Base-by-base conservation (phyloP, 2,888 invertebrate species). In the Pyralis farinalis region DNA sequence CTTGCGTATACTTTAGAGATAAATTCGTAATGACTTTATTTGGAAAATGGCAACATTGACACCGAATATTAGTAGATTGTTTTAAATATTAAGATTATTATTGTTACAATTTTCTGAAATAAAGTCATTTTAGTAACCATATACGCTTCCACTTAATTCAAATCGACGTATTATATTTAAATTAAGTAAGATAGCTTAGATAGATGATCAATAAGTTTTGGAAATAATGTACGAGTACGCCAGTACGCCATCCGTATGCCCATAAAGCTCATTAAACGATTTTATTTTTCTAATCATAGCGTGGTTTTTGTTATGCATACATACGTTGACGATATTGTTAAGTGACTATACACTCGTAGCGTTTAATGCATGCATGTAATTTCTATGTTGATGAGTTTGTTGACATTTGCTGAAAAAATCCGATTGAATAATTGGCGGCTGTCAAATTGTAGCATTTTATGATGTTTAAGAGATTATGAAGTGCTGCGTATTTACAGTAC, bases 101-200 rank as follows among this genome's bases (percentile, higher is more conserved):
- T 29, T 49, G 58, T 55, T 69, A 69, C 67, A 56, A 67, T 66
- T 75, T 73, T 65, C 60, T 56, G 51, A 51, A 51, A 62, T 63
- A 63, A 66, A 63, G 58, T 63, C 55, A 52, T 66, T 70, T 76
- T 68, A 67, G 77, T 80, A 78, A 73, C 73, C 71, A 75, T 63
- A 83, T 86, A 87, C 86, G 85, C 86, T 87, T 87, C 70, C 81
- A 86, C 82, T 82, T 85, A 80, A 78, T 72, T 82, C 78, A 82
- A 70, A 76, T 77, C 74, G 66, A 72, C 82, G 83, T 86, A 87
- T 86, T 86, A 85, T 83, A 83, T 86, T 80, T 84, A 82, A 84
- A 72, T 72, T 87, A 83, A 85, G 83, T 80, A 39, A 27, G 12
- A 75, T 84, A 82, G 78, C 70, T 61, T 37, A 83, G 80, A 61